phyloP scores from a whole-genome alignment of 37 sponge, comb jelly and placozoan species.

The Crambe crambe region DNA sequence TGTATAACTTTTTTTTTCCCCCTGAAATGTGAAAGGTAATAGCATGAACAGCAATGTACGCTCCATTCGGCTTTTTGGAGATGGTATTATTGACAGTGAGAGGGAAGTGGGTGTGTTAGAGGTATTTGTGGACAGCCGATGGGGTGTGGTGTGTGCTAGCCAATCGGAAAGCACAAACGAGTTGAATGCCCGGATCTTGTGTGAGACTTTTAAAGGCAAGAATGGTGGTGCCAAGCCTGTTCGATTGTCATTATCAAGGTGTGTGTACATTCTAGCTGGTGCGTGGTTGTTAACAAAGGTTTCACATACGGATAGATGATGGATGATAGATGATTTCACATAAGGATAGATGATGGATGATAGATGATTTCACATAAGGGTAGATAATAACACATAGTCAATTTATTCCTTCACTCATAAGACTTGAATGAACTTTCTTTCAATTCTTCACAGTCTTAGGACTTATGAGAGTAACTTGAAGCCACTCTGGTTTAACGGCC shows the following conservation, averaged over 20 bases:
- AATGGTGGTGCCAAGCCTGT: background rate
- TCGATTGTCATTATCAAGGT: background rate
- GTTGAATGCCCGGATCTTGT: background rate
- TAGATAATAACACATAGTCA: too few species aligned
- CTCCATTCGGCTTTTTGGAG: conserved; percentile 33
- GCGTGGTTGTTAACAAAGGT: background rate
- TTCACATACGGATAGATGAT: background rate
- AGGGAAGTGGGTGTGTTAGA: conserved; percentile 23
- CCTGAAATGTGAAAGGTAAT: too few species aligned
- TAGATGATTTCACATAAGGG: background rate
- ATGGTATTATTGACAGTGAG: background rate
- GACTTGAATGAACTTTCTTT: background rate
- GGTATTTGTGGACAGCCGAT: conserved; percentile 13
- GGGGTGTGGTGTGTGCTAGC: conserved; percentile 34
- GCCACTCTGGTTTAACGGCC: conserved; percentile 18
- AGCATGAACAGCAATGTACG: background rate
- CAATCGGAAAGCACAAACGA: background rate
- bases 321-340: background rate
- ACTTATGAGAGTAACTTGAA: conserved; percentile 25
- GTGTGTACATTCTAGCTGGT: too few species aligned
- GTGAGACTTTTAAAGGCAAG: background rate
- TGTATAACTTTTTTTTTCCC: too few species aligned
- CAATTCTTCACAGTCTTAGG: background rate
- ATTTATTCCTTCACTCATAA: too few species aligned
- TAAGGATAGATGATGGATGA: background rate